Percentiles rank a stretch among this genome's conserved stretches.
phyloP scores from a whole-genome alignment of 1,140 invertebrate genomes.

The Liolophura sinensis region DNA sequence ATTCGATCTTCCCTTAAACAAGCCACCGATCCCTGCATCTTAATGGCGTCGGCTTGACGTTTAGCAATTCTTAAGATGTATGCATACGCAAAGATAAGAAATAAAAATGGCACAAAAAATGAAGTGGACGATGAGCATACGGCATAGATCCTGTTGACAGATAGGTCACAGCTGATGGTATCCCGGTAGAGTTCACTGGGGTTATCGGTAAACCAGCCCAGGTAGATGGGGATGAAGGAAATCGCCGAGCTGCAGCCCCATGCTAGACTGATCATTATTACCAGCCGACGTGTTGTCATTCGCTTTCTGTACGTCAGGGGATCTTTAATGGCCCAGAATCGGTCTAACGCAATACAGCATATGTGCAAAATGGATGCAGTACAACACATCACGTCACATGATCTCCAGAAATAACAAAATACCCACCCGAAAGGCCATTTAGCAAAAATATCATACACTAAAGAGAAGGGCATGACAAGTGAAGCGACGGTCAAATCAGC shows the following conservation, averaged over 20 bases:
- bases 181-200: slow-evolving; percentile 42
- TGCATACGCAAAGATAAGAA: slow-evolving; percentile 95
- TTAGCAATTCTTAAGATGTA: slow-evolving; percentile 69
- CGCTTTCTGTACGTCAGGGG: slow-evolving; percentile 91
- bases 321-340: slow-evolving; percentile 98
- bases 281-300: slow-evolving; percentile 78
- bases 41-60: slow-evolving; percentile 45
- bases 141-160: slow-evolving; percentile 49
- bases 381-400: slow-evolving; percentile 98
- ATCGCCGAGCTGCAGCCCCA: slow-evolving; percentile 94
- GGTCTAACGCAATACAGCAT: slow-evolving; percentile 95
- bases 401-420: slow-evolving; percentile 97
- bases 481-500: slow-evolving; percentile 88
- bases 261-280: slow-evolving; percentile 89
- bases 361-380: slow-evolving; percentile 98
- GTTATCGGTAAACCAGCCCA: slow-evolving; percentile 75
- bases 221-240: slow-evolving; percentile 93
- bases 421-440: slow-evolving; percentile 93
- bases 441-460: slow-evolving; percentile 56
- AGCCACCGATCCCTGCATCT: slow-evolving; percentile 38
- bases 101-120: slow-evolving; percentile 92
- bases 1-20: slow-evolving; percentile 34
- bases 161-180: slow-evolving; percentile 32
- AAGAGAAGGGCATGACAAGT: slow-evolving; percentile 74
- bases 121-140: slow-evolving; percentile 87